Evolutionary conservation across 1,140 invertebrate species (phyloP).

Genomic region (Aphaenogaster ashmeadi): DNA sequence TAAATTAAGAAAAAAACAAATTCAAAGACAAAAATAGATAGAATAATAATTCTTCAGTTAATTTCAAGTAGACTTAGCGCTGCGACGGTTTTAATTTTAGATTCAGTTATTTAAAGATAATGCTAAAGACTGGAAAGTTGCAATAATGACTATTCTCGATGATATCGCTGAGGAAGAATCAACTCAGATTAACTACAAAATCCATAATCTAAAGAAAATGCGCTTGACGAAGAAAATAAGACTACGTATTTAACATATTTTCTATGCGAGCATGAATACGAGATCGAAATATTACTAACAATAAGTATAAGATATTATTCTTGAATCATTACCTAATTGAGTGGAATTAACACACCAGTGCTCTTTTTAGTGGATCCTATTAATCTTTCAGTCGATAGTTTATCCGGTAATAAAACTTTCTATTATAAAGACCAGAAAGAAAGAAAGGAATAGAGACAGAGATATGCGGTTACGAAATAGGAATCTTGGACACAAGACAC

Average conservation of each 20-base stretch:
- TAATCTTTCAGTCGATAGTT: not conserved
- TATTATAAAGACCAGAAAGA: not conserved
- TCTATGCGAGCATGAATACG: not conserved
- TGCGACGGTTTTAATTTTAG: not conserved
- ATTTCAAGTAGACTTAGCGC: not conserved
- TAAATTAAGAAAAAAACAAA: not conserved
- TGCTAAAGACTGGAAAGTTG: constrained; percentile 3
- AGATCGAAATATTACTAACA: not conserved
- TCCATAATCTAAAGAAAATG: not conserved
- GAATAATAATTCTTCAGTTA: not conserved
- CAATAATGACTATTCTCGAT: not conserved
- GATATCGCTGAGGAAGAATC: not conserved
- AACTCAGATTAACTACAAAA: not conserved
- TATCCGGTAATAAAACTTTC: not conserved
- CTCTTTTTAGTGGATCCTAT: not conserved
- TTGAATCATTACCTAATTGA: constrained; percentile 8
- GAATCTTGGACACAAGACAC: constrained; percentile 61
- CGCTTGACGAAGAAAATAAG: not conserved
- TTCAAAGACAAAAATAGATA: not conserved
- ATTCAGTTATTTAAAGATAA: not conserved
- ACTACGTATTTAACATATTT: not conserved
- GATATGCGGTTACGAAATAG: constrained; percentile 64
- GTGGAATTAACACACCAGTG: not conserved
- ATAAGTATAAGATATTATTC: not conserved
- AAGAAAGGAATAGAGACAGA: constrained; percentile 3